Evolutionary conservation across 2,113 vertebrate genomes (phyloP), one percentile per base, ranked within the genome.

Genomic region (Cygnus atratus): DNA sequence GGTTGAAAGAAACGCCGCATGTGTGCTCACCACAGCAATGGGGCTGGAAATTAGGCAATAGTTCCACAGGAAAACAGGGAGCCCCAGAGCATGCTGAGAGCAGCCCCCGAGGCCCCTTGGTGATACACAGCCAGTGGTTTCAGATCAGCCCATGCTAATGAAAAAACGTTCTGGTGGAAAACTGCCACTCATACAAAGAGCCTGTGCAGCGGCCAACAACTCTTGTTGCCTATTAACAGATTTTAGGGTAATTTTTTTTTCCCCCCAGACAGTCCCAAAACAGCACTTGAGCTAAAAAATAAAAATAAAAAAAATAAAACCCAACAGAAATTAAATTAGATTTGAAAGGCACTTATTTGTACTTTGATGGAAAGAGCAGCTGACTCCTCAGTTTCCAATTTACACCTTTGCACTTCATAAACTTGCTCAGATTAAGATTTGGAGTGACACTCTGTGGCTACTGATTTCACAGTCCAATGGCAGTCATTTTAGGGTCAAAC

Each of bases 51-150:
- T 0, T 4, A 5, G 31, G 12, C 31, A 73, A 7, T 19, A 20
- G 11, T 67, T 44, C 33, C 50, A 11, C 16, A 29, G 62, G 28
- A 43, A 65, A 41, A 66, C 63, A 66, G 10, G 52, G 21, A 41
- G 8, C 9, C 52, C 37, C 1, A 0, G 6, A 13, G 11, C 21
- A 21, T 6, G 46, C 1, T 8, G 29, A 16, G 72, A 46, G 46
- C 13, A 0, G 2, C 8, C 9, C 71, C 33, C 0, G 19, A 62
- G 24, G 24, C 29, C 33, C 43, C 33, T 31, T 15, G 26, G 8
- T 39, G 17, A 43, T 1, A 39, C 1, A 3, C 14, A 12, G n/a
- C 46, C 15, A 4, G 1, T 0, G 65, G 26, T 9, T 37, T 11
- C 31, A 5, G 10, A 28, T 19, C 5, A 63, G 48, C 31, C 22